Conservation (phyloP, 1,140 invertebrate genomes). For the Acromyrmex charruanus region DNA sequence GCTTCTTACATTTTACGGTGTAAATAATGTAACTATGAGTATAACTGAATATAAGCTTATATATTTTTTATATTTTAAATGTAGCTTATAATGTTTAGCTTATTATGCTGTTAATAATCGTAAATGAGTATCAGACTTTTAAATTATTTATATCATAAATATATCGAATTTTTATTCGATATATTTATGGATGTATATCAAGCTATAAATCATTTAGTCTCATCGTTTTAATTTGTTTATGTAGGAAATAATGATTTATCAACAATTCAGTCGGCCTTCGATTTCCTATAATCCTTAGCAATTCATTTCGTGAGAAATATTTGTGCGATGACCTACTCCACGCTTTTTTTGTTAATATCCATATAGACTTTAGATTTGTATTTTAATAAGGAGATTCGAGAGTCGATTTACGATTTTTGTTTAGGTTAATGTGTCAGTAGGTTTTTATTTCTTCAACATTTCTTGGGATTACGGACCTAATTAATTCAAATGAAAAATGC, state of each 20-base stretch:
- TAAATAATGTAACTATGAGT: neutral
- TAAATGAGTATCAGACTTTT: neutral
- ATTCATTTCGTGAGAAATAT: constrained; percentile 6
- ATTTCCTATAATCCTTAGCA: constrained; percentile 51
- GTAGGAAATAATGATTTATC: constrained; percentile 26
- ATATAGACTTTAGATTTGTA: constrained; percentile 30
- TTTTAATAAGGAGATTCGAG: constrained; percentile 25
- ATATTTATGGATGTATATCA: neutral
- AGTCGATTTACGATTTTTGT: constrained; percentile 35
- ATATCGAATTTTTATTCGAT: neutral
- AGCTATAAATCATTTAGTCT: neutral
- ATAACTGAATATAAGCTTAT: neutral
- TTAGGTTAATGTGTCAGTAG: constrained; percentile 11
- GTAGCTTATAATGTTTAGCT: neutral
- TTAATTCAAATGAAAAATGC: constrained; percentile 26
- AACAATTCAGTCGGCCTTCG: constrained; percentile 29
- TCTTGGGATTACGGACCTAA: neutral
- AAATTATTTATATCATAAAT: neutral
- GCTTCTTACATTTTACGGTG: neutral
- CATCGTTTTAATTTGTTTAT: constrained; percentile 25
- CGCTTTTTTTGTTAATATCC: constrained; percentile 27
- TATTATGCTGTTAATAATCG: neutral
- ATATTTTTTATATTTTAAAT: neutral
- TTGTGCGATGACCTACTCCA: constrained; percentile 21
- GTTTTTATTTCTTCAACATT: constrained; percentile 22